Evolutionary conservation across 2,888 invertebrate genomes (phyloP), one percentile per base, ranked within the genome.

Genomic region (Sipha maydis): DNA sequence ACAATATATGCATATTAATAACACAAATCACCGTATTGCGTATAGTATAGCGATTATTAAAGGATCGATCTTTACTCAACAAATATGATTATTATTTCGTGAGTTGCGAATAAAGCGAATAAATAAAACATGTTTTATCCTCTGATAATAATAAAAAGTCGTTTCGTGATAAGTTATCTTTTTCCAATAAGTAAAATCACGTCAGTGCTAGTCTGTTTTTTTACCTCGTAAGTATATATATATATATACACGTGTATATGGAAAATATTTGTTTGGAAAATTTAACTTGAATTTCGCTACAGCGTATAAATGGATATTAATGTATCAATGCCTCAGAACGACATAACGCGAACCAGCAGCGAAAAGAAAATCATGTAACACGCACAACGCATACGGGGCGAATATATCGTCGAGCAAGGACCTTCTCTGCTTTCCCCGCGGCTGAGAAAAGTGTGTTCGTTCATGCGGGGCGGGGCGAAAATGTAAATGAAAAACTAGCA

Each of bases 401-500:
- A 38, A 21, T 21, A 38, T 28, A 75, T 73, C 73, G 75, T 75
- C 75, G 75, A 75, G 61, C 21, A 19, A 25, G 48, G 31, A 83
- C 73, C 21, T 67, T 17, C 75, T 85, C 48, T 28, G 67, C 25
- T 77, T 77, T 67, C 25, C 67, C 9, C 28, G 31, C 56, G n/a
- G 38, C 77, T 3, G 17, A 76, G 41, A 31, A 61, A 25, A 67
- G n/a, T 28, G 84, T 21, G 11, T 69, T 28, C 31, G 19, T 28
- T 4, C 48, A 48, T 25, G 21, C 11, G 56, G 41, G 7, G 19
- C 11, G 14, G 17, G 21, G 31, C 31, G 21, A 85, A 79, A 71
- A 86, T 56, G 38, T 48, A 73, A 75, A 88, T 80, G 41, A 88
- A 88, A 88, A 75, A 67, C 80, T 80, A 73, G 75, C 61, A 19